These are phyloP conservation scores for Diplogasteroides magnus DNA, from an alignment of 1,140 invertebrate genomes.

Conservation along the genomic window DNA sequence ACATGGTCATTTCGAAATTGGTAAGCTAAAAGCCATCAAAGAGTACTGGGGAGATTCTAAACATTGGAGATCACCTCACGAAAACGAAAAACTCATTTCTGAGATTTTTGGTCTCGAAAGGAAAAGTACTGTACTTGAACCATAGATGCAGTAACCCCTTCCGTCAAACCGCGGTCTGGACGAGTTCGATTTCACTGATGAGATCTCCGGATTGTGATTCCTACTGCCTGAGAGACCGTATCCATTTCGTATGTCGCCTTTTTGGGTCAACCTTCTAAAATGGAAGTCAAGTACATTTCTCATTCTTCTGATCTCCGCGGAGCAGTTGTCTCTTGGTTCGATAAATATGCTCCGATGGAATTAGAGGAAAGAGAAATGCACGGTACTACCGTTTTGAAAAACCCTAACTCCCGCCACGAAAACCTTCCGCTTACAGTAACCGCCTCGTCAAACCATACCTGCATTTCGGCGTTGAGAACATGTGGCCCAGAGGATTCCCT, in stretches of 20 bases:
- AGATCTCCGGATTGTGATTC: conserved; percentile 6
- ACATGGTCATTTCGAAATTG: too few relatives aligned
- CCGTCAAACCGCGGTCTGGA: conserved; percentile 14
- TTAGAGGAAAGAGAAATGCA: neutral
- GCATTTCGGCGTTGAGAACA: conserved; percentile 6
- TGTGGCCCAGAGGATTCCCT: conserved; percentile 18
- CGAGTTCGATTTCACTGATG: conserved; percentile 17
- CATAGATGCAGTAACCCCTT: neutral
- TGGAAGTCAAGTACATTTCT: too few relatives aligned
- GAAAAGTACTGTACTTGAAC: too few relatives aligned
- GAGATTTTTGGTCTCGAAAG: too few relatives aligned
- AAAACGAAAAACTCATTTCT: too few relatives aligned
- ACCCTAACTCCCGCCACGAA: neutral
- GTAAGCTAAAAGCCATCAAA: too few relatives aligned
- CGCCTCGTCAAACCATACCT: conserved; percentile 22
- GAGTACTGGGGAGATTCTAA: too few relatives aligned
- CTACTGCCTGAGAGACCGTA: neutral
- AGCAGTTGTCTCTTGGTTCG: too few relatives aligned
- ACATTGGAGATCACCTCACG: too few relatives aligned
- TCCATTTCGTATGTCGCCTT: neutral
- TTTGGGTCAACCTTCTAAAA: too few relatives aligned
- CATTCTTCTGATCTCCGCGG: too few relatives aligned
- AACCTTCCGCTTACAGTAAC: neutral
- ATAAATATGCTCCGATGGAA: neutral
- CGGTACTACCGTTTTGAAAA: too few relatives aligned